Evolutionary conservation across 2,113 vertebrate species (phyloP).

Genomic region (Herpailurus yagouaroundi): DNA sequence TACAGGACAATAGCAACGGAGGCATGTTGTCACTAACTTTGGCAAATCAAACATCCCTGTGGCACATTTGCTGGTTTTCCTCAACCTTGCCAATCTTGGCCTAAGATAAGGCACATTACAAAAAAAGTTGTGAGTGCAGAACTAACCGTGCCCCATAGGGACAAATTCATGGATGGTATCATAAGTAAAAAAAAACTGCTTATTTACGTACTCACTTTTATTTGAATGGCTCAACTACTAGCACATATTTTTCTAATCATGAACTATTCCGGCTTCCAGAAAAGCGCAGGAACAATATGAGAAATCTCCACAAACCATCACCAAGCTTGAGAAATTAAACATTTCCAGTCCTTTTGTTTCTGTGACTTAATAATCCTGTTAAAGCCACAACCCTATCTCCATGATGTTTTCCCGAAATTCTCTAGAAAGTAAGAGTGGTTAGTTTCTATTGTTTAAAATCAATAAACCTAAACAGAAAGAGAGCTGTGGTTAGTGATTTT

Average conservation of each 20-base stretch:
- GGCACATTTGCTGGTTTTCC: not conserved
- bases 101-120: not conserved
- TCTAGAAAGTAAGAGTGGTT: not conserved
- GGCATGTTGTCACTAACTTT: not conserved
- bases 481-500: not conserved
- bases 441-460: not conserved
- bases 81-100: not conserved
- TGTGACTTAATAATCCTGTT: not conserved
- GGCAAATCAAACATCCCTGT: not conserved
- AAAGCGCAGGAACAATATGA: not conserved
- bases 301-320: not conserved
- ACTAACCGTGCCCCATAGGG: not conserved
- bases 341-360: not conserved
- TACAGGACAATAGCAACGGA: not conserved
- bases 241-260: conserved; percentile 25
- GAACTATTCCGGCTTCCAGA: not conserved
- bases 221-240: not conserved
- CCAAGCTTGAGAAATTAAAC: not conserved
- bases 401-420: not conserved
- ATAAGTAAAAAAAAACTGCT: not conserved
- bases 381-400: not conserved
- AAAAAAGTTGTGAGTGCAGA: not conserved
- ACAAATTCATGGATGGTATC: not conserved
- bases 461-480: not conserved
- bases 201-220: not conserved